Conservation (phyloP, 2,797 vertebrate species). For the Lemur catta region DNA sequence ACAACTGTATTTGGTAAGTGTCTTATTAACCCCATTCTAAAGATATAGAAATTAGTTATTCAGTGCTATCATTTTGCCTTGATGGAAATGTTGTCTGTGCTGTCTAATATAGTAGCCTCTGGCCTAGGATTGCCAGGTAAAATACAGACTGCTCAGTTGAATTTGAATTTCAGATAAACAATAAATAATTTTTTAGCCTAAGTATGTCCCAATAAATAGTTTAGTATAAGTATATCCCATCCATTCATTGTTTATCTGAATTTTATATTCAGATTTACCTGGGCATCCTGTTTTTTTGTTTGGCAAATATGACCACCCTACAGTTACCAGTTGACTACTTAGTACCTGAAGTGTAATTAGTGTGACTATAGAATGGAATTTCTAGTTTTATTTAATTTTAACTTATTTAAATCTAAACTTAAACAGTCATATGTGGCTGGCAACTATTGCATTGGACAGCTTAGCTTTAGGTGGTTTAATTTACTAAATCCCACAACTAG, state of each 20-base stretch:
- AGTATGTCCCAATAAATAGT: not conserved
- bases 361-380: not conserved
- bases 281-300: not conserved
- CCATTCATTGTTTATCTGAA: not conserved
- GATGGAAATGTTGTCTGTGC: not conserved
- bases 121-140: not conserved
- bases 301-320: not conserved
- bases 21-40: not conserved
- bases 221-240: not conserved
- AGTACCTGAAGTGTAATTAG: not conserved
- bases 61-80: not conserved
- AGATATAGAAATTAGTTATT: not conserved
- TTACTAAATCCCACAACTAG: not conserved
- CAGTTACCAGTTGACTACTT: not conserved
- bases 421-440: not conserved
- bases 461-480: not conserved
- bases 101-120: not conserved
- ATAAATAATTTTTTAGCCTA: not conserved
- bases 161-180: not conserved
- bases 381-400: not conserved
- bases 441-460: not conserved
- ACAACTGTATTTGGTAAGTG: accelerated
- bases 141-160: not conserved
- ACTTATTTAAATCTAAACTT: not conserved
- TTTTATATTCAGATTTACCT: not conserved